Evolutionary conservation across 1,140 invertebrate species (phyloP).

Genomic region (Ridgeia piscesae): DNA sequence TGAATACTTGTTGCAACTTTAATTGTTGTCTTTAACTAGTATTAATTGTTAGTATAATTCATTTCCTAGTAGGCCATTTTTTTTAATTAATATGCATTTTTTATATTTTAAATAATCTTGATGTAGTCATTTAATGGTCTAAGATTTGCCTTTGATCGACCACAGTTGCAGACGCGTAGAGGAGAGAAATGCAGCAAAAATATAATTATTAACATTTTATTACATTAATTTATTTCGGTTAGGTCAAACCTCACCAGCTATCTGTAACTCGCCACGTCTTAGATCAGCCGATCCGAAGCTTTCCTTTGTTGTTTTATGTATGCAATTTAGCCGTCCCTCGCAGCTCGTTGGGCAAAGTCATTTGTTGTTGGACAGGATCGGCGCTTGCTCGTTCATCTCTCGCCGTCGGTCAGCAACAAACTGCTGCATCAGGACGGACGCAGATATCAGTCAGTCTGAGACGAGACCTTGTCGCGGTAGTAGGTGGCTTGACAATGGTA

Average conservation of each 20-base stretch:
- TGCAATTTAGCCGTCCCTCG: not conserved
- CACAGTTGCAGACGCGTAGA: no score
- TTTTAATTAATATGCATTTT: no score
- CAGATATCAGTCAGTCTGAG: not conserved
- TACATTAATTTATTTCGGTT: not conserved
- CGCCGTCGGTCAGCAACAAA: not conserved
- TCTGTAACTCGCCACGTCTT: not conserved
- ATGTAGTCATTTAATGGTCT: no score
- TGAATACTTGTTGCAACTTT: no score
- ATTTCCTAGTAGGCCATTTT: no score
- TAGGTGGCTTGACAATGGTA: not conserved
- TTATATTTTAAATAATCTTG: no score
- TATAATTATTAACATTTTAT: no score
- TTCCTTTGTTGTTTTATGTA: not conserved
- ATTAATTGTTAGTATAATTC: no score
- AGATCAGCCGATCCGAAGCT: not conserved
- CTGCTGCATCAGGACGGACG: not conserved
- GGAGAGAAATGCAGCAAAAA: no score
- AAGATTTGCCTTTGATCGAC: no score
- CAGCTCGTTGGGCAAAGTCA: not conserved
- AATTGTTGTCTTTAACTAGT: no score
- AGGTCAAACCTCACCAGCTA: not conserved
- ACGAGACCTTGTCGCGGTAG: not conserved
- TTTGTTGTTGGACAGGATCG: not conserved
- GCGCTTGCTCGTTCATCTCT: not conserved